These are phyloP conservation scores for Troglohyphantes excavatus DNA, from an alignment of 2,888 invertebrate genomes.

Conservation along the genomic window DNA sequence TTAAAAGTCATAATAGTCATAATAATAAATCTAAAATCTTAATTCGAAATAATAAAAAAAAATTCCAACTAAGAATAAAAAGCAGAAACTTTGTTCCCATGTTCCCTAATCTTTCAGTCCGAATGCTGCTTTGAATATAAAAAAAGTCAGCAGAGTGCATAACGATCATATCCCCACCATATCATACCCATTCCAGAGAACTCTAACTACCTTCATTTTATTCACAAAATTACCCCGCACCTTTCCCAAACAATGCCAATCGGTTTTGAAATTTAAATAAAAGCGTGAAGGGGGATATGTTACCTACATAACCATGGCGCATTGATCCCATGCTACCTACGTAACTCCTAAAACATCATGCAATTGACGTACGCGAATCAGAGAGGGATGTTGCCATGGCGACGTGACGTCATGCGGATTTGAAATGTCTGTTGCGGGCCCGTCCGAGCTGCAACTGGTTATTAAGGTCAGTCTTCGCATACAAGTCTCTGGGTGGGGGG, in stretches of 20 bases:
- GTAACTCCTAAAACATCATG: not conserved
- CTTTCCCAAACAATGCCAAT: not conserved
- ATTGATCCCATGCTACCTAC: constrained; percentile 23
- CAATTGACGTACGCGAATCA: constrained; percentile 19
- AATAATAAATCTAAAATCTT: too few relatives aligned
- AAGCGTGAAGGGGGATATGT: not conserved
- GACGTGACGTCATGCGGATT: constrained; percentile 54
- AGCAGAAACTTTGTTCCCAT: too few relatives aligned
- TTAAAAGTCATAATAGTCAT: too few relatives aligned
- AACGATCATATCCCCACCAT: too few relatives aligned
- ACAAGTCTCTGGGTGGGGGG: not conserved
- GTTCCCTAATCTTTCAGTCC: too few relatives aligned
- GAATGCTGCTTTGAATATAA: too few relatives aligned
- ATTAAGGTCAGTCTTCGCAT: not conserved
- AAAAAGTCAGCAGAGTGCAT: too few relatives aligned
- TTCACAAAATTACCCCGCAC: too few relatives aligned
- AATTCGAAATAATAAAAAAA: too few relatives aligned
- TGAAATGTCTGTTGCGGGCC: constrained; percentile 15
- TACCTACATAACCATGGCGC: not conserved
- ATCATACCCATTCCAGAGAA: too few relatives aligned
- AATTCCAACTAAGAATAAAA: too few relatives aligned
- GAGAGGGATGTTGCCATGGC: constrained; percentile 43
- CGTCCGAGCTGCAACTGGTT: constrained; percentile 5
- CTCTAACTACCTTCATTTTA: too few relatives aligned
- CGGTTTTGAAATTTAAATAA: constrained; percentile 36